A percentile compares a stretch with the other conserved stretches of the same genome.
Conservation (phyloP, 2,113 vertebrate species). For the Sinocyclocheilus anshuiensis region DNA sequence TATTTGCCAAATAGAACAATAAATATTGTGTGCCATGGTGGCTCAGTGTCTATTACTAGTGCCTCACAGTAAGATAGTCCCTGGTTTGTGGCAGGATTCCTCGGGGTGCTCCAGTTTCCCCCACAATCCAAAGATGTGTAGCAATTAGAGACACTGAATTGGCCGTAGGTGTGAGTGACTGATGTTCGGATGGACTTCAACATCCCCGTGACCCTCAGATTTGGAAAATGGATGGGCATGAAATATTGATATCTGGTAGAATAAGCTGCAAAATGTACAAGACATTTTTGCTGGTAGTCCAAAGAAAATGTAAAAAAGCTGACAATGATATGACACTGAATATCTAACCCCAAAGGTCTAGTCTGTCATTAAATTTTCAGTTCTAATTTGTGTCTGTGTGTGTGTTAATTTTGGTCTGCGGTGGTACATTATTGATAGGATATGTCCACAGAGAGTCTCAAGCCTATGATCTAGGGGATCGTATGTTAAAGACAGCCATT, state of each 20-base stretch:
- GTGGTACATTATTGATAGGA: slow-evolving; percentile 39
- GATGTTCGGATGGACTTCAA: background rate
- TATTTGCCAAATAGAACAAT: background rate
- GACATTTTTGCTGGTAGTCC: background rate
- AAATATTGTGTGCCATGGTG: background rate
- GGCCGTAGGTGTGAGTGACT: background rate
- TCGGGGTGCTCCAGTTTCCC: background rate
- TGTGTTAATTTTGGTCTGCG: background rate
- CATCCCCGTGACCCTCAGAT: background rate
- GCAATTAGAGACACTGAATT: slow-evolving; percentile 1
- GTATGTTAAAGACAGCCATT: slow-evolving; percentile 53
- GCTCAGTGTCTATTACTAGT: background rate
- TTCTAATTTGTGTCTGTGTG: background rate
- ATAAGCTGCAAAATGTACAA: background rate
- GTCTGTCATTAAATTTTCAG: background rate
- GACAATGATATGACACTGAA: background rate
- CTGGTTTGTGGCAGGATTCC: background rate
- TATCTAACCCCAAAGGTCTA: background rate
- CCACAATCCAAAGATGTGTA: background rate
- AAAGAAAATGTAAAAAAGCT: background rate
- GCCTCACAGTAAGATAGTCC: background rate
- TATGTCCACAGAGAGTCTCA: slow-evolving; percentile 29
- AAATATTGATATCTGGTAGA: background rate
- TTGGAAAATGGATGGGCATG: background rate
- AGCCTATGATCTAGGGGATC: slow-evolving; percentile 43